Percentiles rank a stretch among this genome's conserved stretches.
Conservation (phyloP, 2,113 vertebrate genomes). For the Elaphurus davidianus region DNA sequence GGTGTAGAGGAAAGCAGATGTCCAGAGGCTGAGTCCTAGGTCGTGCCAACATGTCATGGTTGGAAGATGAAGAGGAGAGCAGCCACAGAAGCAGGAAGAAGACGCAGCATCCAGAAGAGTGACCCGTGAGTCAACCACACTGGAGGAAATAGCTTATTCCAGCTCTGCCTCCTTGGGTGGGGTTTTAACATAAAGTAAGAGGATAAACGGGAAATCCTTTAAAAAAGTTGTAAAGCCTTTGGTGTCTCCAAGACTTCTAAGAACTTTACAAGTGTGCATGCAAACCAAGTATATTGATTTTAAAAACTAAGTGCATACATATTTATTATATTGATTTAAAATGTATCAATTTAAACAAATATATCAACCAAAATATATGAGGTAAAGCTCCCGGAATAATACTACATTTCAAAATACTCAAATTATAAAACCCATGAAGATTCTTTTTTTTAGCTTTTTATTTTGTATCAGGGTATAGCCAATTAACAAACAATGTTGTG, state of each 20-base stretch:
- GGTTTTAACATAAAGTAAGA: not conserved
- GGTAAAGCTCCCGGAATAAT: not conserved
- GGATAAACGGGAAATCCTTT: not conserved
- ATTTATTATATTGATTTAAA: not conserved
- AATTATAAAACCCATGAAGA: not conserved
- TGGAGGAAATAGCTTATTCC: not conserved
- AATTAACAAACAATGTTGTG: not conserved
- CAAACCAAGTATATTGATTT: not conserved
- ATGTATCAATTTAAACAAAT: not conserved
- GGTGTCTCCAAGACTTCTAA: not conserved
- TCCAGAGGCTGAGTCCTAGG: not conserved
- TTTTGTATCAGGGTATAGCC: not conserved
- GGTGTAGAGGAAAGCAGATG: not conserved
- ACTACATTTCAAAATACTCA: not conserved
- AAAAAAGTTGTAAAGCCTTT: not conserved
- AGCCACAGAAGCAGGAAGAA: not conserved
- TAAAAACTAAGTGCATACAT: not conserved
- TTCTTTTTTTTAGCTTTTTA: not conserved
- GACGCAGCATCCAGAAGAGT: accelerated
- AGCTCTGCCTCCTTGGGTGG: not conserved
- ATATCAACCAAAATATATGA: not conserved
- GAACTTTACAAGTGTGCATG: not conserved
- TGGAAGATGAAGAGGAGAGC: not conserved
- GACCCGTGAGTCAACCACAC: not conserved
- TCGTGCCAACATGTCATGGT: no score